phyloP scores from a whole-genome alignment of 2,888 invertebrate genomes.

The Zele albiditarsus region DNA sequence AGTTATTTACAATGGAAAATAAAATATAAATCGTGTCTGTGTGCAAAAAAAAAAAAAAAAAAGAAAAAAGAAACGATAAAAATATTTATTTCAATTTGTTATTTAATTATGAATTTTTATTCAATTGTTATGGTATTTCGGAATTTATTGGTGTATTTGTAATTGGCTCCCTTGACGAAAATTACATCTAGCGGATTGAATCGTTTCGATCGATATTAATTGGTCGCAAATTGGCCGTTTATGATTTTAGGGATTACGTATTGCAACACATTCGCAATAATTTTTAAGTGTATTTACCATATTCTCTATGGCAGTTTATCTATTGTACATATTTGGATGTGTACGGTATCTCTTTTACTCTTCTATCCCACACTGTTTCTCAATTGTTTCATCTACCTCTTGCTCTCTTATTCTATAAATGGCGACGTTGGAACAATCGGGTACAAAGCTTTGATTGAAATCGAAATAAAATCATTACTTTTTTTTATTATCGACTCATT shows the following conservation, averaged over 20 bases:
- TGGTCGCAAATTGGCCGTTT: background rate
- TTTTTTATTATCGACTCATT: background rate
- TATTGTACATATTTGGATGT: background rate
- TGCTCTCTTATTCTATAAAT: background rate
- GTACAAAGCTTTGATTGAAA: conserved; percentile 16
- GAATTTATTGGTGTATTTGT: background rate
- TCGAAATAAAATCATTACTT: conserved; percentile 1
- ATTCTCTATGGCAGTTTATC: background rate
- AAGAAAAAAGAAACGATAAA: too few species aligned
- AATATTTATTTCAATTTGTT: too few species aligned
- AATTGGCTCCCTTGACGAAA: background rate
- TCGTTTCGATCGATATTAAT: background rate
- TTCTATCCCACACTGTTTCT: background rate
- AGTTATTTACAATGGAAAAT: too few species aligned
- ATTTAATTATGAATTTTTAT: too few species aligned
- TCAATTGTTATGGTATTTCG: too few species aligned
- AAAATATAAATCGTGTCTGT: too few species aligned
- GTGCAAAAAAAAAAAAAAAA: too few species aligned
- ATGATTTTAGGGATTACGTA: background rate
- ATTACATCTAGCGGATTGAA: background rate
- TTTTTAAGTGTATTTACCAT: background rate
- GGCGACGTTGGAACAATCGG: background rate
- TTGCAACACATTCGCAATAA: background rate
- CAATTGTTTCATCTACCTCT: background rate
- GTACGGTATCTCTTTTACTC: background rate